These are phyloP conservation scores for Antheraea mylitta DNA, from an alignment of 1,140 invertebrate species.

Conservation along the genomic window DNA sequence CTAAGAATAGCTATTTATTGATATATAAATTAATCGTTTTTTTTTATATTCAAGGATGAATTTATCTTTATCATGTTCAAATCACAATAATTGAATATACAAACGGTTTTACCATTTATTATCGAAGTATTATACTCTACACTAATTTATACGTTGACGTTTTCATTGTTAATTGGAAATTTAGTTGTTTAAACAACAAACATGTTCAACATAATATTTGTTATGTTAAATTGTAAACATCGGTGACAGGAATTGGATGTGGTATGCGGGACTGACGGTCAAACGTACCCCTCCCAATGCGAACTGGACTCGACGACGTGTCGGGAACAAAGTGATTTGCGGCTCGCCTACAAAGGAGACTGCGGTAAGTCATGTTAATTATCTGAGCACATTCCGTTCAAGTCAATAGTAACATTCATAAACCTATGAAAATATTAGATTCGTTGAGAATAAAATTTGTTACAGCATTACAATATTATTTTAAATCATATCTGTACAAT, in stretches of 20 bases:
- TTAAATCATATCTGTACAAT: too few relatives aligned
- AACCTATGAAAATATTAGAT: not conserved
- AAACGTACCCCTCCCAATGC: conserved; percentile 92
- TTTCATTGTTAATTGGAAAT: conserved; percentile 1
- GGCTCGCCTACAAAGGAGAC: conserved; percentile 87
- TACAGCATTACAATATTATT: too few relatives aligned
- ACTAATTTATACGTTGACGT: not conserved
- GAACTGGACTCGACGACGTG: conserved; percentile 92
- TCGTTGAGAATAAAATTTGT: not conserved
- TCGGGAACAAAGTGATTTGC: conserved; percentile 79
- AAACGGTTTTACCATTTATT: too few relatives aligned
- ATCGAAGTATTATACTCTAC: not conserved
- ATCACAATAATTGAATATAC: too few relatives aligned
- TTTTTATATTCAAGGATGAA: too few relatives aligned
- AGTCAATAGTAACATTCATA: not conserved
- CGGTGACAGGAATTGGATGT: conserved; percentile 63
- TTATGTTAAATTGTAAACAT: conserved; percentile 4
- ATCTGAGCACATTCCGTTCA: not conserved
- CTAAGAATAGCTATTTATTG: too few relatives aligned
- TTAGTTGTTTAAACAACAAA: too few relatives aligned
- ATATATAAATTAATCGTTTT: too few relatives aligned
- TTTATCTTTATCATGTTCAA: too few relatives aligned
- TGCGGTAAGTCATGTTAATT: conserved; percentile 85
- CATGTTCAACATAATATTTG: too few relatives aligned
- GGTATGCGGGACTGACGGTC: conserved; percentile 93